Evolutionary conservation across 2,797 vertebrate genomes (phyloP), one percentile per base, ranked within the genome.

Genomic region (Parauchenoglanis ngamensis): DNA sequence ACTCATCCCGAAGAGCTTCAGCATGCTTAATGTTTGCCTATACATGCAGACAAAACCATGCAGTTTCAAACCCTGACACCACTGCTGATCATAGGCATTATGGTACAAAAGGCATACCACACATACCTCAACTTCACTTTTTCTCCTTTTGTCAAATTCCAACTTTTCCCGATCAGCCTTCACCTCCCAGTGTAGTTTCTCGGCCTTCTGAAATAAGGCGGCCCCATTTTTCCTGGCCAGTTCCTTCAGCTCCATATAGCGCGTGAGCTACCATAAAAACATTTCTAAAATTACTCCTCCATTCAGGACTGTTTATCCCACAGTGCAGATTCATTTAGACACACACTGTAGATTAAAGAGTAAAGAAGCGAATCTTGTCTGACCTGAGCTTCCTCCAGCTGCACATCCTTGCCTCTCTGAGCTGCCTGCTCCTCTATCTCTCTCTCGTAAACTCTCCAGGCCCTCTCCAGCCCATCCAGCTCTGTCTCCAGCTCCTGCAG

Each of bases 181-280:
- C 72, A 97, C 93, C 63, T 97, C 97, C 97, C 97, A 96, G 1
- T 90, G 92, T 67, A 98, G 92, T 84, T 97, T 98, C 79, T 98
- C 95, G 0, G 95, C 92, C 70, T 97, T 96, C 79, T 99, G 98
- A 25, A 87, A 93, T 86, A 97, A 84, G 0, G 92, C 90, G 1
- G 96, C 97, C 5, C 94, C 95, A 86, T 96, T 95, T 91, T 93
- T 98, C 85, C 94, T 96, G 3, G 95, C 94, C 67, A 93, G 54
- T 83, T 98, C 96, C 93, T 98, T 99, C 57, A 99, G 95, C 72
- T 96, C 94, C 59, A 94, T 97, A 87, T 99, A 99, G 59, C 1
- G 93, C 65, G 96, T 92, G 65, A 97, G 76, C 98, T 99, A 90
- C 0, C 56, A 52, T 31, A 84, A 28, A 28, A 54, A 65, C 35